Evolutionary conservation across 2,888 invertebrate genomes (phyloP).

Genomic region (Clanis bilineata): DNA sequence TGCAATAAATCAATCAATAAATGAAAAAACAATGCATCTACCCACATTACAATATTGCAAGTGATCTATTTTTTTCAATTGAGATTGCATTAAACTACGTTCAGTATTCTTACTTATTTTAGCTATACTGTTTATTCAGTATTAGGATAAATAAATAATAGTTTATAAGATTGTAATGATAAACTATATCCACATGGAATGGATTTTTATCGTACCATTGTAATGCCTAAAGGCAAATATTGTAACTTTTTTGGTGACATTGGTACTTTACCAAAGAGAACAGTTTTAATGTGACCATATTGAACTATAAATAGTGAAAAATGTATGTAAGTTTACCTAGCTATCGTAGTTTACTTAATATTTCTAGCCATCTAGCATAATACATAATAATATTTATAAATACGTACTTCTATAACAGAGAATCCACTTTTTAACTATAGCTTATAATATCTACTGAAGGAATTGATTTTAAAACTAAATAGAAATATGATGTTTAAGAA

Average conservation of each 20-base stretch:
- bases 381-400: not conserved
- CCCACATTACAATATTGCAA: no score
- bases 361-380: conserved; percentile 14
- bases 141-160: not conserved
- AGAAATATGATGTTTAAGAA: conserved; percentile 18
- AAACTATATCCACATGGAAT: not conserved
- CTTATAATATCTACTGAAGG: conserved; percentile 60
- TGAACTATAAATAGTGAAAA: conserved; percentile 12
- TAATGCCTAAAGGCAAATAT: not conserved
- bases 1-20: no score
- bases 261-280: conserved; percentile 22
- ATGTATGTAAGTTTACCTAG: conserved; percentile 8
- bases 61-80: not conserved
- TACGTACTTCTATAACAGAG: conserved; percentile 3
- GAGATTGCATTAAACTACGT: not conserved
- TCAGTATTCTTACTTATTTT: not conserved
- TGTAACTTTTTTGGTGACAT: not conserved
- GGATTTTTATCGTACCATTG: not conserved
- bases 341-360: conserved; percentile 1
- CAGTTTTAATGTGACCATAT: conserved; percentile 14
- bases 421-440: conserved; percentile 28
- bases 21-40: no score
- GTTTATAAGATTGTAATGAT: not conserved
- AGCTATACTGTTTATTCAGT: not conserved
- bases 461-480: conserved; percentile 55